Conservation (phyloP, 2,888 invertebrate species). For the Cyclophora albipunctata region DNA sequence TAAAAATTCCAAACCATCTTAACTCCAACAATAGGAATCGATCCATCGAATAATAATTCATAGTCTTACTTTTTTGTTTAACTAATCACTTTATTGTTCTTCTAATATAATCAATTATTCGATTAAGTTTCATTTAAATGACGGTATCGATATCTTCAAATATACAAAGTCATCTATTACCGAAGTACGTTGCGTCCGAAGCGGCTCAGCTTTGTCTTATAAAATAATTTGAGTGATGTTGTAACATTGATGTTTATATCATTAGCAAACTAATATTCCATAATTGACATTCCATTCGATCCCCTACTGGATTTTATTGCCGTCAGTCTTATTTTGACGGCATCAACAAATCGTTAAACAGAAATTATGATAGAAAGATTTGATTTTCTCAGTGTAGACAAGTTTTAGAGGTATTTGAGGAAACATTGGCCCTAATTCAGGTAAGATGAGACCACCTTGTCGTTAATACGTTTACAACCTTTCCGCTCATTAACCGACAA, state of each 20-base stretch:
- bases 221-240: conserved; percentile 30
- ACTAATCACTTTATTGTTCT: conserved; percentile 75
- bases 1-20: conserved; percentile 45
- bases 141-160: conserved; percentile 53
- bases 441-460: conserved; percentile 47
- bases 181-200: conserved; percentile 35
- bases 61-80: conserved; percentile 71
- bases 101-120: conserved; percentile 72
- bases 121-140: conserved; percentile 68
- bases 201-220: conserved; percentile 32
- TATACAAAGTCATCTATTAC: conserved; percentile 54
- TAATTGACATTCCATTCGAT: conserved; percentile 26
- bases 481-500: conserved; percentile 69
- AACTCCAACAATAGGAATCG: conserved; percentile 59
- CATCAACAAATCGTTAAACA: conserved; percentile 21
- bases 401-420: conserved; percentile 12
- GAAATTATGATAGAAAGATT: conserved; percentile 29
- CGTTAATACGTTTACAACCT: conserved; percentile 58
- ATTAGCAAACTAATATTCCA: conserved; percentile 32
- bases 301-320: conserved; percentile 19
- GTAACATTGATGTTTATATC: conserved; percentile 26
- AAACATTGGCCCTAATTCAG: conserved; percentile 10
- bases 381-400: conserved; percentile 17
- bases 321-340: conserved; percentile 12
- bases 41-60: conserved; percentile 69